Conservation (phyloP, 2,797 vertebrate species). For the Sus cebifrons region DNA sequence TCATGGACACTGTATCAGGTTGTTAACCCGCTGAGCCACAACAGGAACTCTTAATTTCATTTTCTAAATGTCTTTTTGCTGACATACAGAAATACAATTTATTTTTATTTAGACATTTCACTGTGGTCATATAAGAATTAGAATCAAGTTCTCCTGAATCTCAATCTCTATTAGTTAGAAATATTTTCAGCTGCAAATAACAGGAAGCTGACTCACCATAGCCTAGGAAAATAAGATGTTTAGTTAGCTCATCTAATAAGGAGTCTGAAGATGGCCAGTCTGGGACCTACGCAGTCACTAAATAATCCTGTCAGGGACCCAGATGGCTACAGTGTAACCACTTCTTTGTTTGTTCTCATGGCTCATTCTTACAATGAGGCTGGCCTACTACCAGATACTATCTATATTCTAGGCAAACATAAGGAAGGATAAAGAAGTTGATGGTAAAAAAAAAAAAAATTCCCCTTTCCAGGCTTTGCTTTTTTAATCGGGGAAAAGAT, state of each 20-base stretch:
- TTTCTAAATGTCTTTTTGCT: constrained; percentile 56
- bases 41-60: constrained; percentile 15
- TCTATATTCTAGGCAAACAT: constrained; percentile 18
- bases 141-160: constrained; percentile 3
- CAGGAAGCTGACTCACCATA: neutral
- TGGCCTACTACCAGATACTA: neutral
- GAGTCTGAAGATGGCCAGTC: neutral
- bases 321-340: constrained; percentile 23
- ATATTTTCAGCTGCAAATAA: constrained; percentile 17
- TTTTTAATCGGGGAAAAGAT: constrained; percentile 8
- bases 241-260: constrained; percentile 31
- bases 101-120: constrained; percentile 18
- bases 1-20: no score
- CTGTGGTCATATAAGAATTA: constrained; percentile 10
- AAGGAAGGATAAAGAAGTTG: constrained; percentile 54
- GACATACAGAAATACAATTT: constrained; percentile 18
- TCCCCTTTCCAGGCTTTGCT: constrained; percentile 15
- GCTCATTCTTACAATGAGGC: neutral
- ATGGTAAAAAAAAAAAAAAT: neutral
- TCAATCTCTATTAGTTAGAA: constrained; percentile 35
- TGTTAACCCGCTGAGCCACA: no score
- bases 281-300: neutral
- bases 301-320: neutral
- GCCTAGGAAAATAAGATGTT: neutral
- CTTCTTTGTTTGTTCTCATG: constrained; percentile 1